Evolutionary conservation across 2,797 vertebrate genomes (phyloP), one percentile per base, ranked within the genome.

Genomic region (Morelia viridis): DNA sequence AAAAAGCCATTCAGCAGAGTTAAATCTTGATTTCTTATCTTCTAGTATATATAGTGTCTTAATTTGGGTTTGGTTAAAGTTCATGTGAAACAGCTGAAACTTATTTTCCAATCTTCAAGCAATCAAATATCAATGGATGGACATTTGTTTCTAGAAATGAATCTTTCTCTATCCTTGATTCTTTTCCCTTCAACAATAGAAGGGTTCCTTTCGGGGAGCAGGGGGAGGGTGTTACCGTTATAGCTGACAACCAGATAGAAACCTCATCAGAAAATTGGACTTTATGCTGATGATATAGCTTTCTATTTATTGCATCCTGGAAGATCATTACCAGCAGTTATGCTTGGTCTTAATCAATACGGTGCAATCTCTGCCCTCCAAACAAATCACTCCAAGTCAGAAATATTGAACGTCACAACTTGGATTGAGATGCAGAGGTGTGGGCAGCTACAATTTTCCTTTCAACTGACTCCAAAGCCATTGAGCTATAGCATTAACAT

Each of bases 361-460:
- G 53, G 26, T 89, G 61, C 87, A 57, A 24, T 92, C 80, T 80
- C 76, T 85, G 88, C 31, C 26, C 61, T 89, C 85, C 60, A 88
- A 85, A 92, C 56, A 92, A 92, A 92, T 89, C 87, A 92, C 65
- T 89, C 61, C 61, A 85, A 89, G 31, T 65, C 91, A 89, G 53
- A 89, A 89, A 85, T 85, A 92, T 92, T 58, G 87, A 92, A 68
- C 8, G 50, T 65, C 87, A 65, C 76, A 13, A 58, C 87, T 58
- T 8, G 1, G 61, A 85, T 65, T 84, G 87, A 92, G 87, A 92
- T 15, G 24, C 31, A 68, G 24, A 68, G 76, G 24, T 6, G 5
- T 58, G 22, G 68, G 76, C 76, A 84, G 10, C 19, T 56, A 17
- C 57, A 83, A 5, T 46, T 83, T 84, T 60, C 60, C 46, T 92